A percentile compares a stretch with the other conserved stretches of the same genome.
phyloP scores from a whole-genome alignment of 2,113 vertebrate species.

The Gavia stellata region DNA sequence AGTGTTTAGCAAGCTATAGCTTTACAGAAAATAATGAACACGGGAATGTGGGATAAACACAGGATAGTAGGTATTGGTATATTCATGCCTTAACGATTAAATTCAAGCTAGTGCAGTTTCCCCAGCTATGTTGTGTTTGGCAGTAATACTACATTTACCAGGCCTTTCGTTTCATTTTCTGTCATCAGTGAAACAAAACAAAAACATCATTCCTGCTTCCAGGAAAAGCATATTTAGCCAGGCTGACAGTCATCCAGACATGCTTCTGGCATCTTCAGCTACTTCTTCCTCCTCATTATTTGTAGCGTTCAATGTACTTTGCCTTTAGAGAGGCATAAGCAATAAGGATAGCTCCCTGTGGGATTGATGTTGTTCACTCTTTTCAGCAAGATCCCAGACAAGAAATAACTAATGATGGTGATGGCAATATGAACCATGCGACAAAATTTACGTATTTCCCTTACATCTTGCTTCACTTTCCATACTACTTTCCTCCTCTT shows the following conservation, averaged over 20 bases:
- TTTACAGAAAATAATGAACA: not conserved
- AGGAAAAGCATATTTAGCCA: not conserved
- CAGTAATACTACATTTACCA: not conserved
- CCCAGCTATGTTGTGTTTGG: not conserved
- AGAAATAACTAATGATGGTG: not conserved
- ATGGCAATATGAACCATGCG: not conserved
- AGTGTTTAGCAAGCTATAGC: not conserved
- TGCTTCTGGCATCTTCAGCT: not conserved
- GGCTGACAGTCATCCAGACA: not conserved
- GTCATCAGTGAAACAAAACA: not conserved
- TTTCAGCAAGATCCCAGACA: not conserved
- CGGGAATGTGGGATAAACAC: not conserved
- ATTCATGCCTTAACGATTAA: not conserved
- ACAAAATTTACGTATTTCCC: not conserved
- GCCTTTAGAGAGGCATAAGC: not conserved
- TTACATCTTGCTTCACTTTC: not conserved
- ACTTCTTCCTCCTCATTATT: not conserved
- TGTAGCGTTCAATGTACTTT: not conserved
- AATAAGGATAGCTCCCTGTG: not conserved
- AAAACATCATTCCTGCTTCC: not conserved
- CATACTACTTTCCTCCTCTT: not conserved
- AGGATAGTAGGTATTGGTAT: not conserved
- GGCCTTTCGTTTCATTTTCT: not conserved
- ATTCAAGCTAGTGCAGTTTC: not conserved
- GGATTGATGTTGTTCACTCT: not conserved